phyloP scores from a whole-genome alignment of 2,888 invertebrate species.

The Ethmia dodecea region DNA sequence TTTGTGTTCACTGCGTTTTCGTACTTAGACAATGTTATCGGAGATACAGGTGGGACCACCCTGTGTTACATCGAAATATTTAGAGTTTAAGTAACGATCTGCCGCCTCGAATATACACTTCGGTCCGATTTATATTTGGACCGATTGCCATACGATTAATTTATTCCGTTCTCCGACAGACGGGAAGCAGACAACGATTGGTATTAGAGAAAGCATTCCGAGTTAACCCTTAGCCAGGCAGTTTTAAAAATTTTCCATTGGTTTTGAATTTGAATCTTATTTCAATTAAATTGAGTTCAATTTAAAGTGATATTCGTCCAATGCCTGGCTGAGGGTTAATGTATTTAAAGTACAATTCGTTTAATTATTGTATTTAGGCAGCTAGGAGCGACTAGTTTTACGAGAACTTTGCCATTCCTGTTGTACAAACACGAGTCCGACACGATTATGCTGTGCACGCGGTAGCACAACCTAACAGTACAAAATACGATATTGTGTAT shows the following conservation, averaged over 20 bases:
- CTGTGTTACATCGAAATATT: constrained; percentile 1
- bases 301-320: too few species aligned
- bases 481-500: constrained; percentile 70
- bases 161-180: too few species aligned
- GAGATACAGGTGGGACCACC: background rate
- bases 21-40: constrained; percentile 17
- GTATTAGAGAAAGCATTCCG: too few species aligned
- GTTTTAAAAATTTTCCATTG: too few species aligned
- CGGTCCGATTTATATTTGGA: too few species aligned
- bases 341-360: constrained; percentile 21
- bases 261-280: too few species aligned
- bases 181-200: too few species aligned
- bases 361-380: constrained; percentile 26
- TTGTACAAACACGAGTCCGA: constrained; percentile 21
- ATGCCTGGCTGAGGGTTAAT: too few species aligned
- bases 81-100: background rate
- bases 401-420: constrained; percentile 36
- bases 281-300: too few species aligned
- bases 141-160: too few species aligned
- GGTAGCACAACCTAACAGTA: constrained; percentile 66
- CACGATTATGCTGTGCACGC: constrained; percentile 17
- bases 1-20: constrained; percentile 14
- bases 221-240: too few species aligned
- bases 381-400: constrained; percentile 32
- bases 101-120: too few species aligned